Conservation (phyloP, 2,888 invertebrate species). For the Portevinia maculata region DNA sequence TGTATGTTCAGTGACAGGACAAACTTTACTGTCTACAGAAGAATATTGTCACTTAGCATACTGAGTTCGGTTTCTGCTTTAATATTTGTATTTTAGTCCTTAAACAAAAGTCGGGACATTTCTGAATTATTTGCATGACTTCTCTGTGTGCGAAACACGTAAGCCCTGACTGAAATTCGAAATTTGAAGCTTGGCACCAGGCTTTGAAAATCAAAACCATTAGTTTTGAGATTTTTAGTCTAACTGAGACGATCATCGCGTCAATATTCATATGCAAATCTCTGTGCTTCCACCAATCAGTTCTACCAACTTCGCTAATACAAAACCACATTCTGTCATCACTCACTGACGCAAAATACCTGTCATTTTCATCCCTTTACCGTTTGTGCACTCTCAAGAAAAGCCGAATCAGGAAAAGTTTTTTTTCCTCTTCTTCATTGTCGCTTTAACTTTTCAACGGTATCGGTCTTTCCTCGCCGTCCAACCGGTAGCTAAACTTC, state of each 20-base stretch:
- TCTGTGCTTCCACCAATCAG: background rate
- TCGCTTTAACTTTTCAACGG: constrained; percentile 61
- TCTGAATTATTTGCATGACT: too few relatives aligned
- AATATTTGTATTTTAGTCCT: too few relatives aligned
- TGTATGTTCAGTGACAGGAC: too few relatives aligned
- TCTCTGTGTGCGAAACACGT: too few relatives aligned
- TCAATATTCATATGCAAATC: background rate
- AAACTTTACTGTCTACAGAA: too few relatives aligned
- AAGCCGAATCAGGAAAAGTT: constrained; percentile 24
- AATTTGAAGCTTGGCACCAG: too few relatives aligned
- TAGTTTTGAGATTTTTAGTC: too few relatives aligned
- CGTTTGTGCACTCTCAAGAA: background rate
- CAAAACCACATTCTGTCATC: constrained; percentile 22
- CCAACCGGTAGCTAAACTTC: constrained; percentile 24
- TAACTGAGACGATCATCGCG: background rate
- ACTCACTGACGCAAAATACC: constrained; percentile 12
- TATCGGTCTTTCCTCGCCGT: constrained; percentile 57
- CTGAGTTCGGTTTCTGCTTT: too few relatives aligned
- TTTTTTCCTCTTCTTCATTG: constrained; percentile 55
- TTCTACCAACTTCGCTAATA: constrained; percentile 21
- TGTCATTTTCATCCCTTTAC: constrained; percentile 7
- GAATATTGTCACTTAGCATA: too few relatives aligned
- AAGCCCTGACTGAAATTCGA: too few relatives aligned
- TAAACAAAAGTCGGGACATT: too few relatives aligned
- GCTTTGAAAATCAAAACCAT: too few relatives aligned